Evolutionary conservation across 2,797 vertebrate species (phyloP).

Genomic region (Sciurus carolinensis): DNA sequence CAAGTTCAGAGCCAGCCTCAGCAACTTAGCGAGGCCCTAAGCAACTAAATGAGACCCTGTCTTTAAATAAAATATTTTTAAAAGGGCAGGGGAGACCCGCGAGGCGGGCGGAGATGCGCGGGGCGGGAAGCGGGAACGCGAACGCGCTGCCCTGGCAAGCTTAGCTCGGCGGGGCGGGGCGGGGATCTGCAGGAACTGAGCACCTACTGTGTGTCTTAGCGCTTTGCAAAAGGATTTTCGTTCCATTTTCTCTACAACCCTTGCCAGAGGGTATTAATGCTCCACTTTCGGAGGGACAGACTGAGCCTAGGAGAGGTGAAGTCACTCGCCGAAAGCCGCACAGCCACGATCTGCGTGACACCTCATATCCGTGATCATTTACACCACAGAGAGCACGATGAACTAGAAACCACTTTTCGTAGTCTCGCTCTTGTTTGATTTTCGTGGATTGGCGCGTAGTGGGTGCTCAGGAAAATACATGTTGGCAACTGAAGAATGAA

Average conservation of each 20-base stretch:
- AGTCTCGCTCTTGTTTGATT: neutral
- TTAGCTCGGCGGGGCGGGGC: neutral
- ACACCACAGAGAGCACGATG: neutral
- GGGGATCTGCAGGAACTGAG: neutral
- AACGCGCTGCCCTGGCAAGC: conserved; percentile 38
- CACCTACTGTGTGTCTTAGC: conserved; percentile 42
- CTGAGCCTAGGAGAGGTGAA: conserved; percentile 20
- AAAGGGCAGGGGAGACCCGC: neutral
- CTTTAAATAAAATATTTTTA: no score
- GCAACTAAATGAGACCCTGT: neutral
- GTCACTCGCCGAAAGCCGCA: neutral
- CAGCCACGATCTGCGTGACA: neutral
- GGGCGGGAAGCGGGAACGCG: conserved; percentile 72
- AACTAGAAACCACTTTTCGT: conserved; percentile 71
- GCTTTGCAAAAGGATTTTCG: conserved; percentile 2
- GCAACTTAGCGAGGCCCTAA: no score
- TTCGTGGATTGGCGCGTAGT: neutral
- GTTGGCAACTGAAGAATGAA: neutral
- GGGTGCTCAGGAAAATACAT: neutral
- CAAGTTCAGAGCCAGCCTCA: neutral
- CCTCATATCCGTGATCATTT: neutral
- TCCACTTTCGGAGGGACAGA: neutral
- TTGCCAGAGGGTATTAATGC: neutral
- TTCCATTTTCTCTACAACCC: neutral
- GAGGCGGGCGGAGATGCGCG: neutral